These are phyloP conservation scores for Diplogasteroides magnus DNA, from an alignment of 1,140 invertebrate species.

Conservation along the genomic window DNA sequence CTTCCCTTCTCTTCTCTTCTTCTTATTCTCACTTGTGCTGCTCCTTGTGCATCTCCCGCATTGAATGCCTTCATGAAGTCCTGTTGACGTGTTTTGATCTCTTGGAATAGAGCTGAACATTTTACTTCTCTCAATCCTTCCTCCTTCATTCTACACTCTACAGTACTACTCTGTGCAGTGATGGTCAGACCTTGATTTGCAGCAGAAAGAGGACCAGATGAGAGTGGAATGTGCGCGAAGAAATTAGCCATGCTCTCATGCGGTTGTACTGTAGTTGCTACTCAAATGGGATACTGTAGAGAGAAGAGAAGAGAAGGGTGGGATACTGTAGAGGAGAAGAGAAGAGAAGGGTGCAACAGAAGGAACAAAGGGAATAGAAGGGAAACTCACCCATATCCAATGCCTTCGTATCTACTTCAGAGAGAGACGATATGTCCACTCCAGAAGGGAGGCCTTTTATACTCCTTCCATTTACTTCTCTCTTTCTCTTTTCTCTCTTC, in stretches of 20 bases:
- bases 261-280: neutral
- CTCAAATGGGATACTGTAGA: conserved; percentile 7
- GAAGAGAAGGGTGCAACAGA: conserved; percentile 9
- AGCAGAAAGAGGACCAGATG: neutral
- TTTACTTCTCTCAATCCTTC: neutral
- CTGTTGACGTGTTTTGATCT: conserved; percentile 52
- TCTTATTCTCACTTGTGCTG: conserved; percentile 26
- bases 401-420: no score
- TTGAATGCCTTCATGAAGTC: conserved; percentile 55
- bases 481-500: no score
- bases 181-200: neutral
- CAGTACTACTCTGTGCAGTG: neutral
- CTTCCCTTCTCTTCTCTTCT: no score
- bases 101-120: conserved; percentile 53
- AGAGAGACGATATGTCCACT: no score
- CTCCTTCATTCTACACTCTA: neutral
- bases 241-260: neutral
- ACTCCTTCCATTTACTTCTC: no score
- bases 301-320: neutral
- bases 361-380: conserved; percentile 7
- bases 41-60: conserved; percentile 45
- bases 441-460: no score
- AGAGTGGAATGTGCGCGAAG: neutral
- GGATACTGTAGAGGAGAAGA: neutral
- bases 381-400: no score